Base-by-base conservation (phyloP, 2,888 invertebrate genomes). In the Leptinotarsa peninsularis region DNA sequence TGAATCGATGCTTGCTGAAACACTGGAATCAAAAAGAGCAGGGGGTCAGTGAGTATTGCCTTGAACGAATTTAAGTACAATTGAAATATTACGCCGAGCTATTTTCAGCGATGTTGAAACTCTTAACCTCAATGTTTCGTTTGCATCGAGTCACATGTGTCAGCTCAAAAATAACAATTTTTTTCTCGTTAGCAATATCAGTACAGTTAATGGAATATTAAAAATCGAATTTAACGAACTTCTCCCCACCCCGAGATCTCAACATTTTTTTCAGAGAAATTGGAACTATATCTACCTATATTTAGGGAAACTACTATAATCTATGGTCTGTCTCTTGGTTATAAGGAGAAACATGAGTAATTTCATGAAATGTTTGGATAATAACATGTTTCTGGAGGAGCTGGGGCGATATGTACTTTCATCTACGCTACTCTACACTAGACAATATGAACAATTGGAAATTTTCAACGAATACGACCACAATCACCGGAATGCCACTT, bases 401-500 rank as follows among this genome's bases (percentile, higher is more conserved):
- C 58, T 58, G 23, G 10, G 58, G 58, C 4, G 58, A 58, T 72
- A 72, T 72, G 71, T 72, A 52, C 50, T 50, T 66, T 71, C 71
- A 58, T 21, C 23, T 54, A 68, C 49, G n/a, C 50, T 58, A 58
- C 21, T 63, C 66, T 67, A 73, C 56, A 43, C 33, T 56, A 72
- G 56, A 10, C 66, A 67, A 17, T 27, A 67, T 60, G 18, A 67
- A 56, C 67, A 49, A 43, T 33, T 50, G 43, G 49, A 52, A 49
- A 63, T n/a, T 21, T 49, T 56, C 17, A 5, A 33, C 49, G 49
- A 67, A 56, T 49, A 70, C 52, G 52, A 73, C 73, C 72, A 72
- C 73, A 73, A 74, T 72, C 10, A 66, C 33, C 72, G 78, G 78
- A 78, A 78, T 78, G 74, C 66, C 49, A 70, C 27, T 21, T 60